Evolutionary conservation across 2,888 invertebrate species (phyloP).

Genomic region (Ariolimax columbianus): DNA sequence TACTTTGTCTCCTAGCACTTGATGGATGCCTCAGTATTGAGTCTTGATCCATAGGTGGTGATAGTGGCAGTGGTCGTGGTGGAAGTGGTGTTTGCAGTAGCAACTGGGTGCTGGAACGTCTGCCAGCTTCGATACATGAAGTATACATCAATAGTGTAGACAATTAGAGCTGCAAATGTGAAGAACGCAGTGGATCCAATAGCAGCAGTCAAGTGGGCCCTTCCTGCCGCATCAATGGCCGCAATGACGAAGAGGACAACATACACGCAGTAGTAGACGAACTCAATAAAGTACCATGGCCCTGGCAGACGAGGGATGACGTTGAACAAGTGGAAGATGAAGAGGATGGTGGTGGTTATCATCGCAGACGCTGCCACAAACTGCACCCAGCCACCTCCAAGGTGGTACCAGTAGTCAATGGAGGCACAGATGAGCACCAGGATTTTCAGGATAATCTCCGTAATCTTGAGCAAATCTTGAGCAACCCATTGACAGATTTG

Average conservation of each 20-base stretch:
- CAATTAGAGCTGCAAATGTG: too few relatives aligned
- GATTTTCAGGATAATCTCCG: conserved; percentile 72
- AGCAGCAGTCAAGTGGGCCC: conserved; percentile 48
- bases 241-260: conserved; percentile 60
- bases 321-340: conserved; percentile 69
- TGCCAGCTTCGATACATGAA: too few relatives aligned
- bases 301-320: conserved; percentile 70
- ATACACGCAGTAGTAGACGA: conserved; percentile 63
- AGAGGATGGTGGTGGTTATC: conserved; percentile 67
- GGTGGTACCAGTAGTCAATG: conserved; percentile 58
- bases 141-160: too few relatives aligned
- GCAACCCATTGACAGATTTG: conserved; percentile 66
- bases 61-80: too few relatives aligned
- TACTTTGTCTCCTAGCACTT: too few relatives aligned
- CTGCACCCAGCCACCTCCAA: conserved; percentile 75
- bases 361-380: conserved; percentile 73
- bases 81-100: too few relatives aligned
- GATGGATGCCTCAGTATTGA: too few relatives aligned
- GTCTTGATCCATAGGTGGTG: too few relatives aligned
- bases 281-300: conserved; percentile 71
- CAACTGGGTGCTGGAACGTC: too few relatives aligned
- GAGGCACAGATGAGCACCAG: conserved; percentile 72
- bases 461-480: too few relatives aligned
- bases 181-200: conserved; percentile 62
- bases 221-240: conserved; percentile 59